These are phyloP conservation scores for Ceratoteleas bidentatus DNA, from an alignment of 1,140 invertebrate genomes.

Conservation along the genomic window DNA sequence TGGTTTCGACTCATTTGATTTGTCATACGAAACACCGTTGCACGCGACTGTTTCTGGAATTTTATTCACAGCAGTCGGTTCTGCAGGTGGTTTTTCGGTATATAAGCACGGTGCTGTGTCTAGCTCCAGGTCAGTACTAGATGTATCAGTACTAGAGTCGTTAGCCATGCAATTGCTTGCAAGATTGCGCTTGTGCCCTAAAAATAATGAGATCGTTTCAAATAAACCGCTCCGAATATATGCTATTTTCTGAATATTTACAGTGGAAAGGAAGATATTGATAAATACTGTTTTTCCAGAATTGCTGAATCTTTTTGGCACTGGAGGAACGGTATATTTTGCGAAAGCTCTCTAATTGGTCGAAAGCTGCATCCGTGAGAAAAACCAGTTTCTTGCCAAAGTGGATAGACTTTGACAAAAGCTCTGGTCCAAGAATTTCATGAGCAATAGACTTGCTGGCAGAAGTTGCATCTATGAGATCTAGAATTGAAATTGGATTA, in stretches of 20 bases:
- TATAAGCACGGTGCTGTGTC: too few relatives aligned
- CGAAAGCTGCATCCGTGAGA: conserved; percentile 40
- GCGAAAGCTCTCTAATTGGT: conserved; percentile 47
- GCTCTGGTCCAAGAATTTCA: conserved; percentile 29
- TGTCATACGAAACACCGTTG: too few relatives aligned
- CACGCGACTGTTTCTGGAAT: too few relatives aligned
- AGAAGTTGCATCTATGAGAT: conserved; percentile 2
- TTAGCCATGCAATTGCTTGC: too few relatives aligned
- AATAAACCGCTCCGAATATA: not conserved
- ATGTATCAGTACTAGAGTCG: too few relatives aligned
- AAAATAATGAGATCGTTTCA: conserved; percentile 21
- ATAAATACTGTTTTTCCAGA: conserved; percentile 51
- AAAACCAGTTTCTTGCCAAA: conserved; percentile 63
- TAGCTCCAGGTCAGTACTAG: too few relatives aligned
- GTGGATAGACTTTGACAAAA: conserved; percentile 29
- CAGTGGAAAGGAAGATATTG: not conserved
- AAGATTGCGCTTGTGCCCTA: conserved; percentile 5
- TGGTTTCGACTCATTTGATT: too few relatives aligned
- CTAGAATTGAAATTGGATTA: conserved; percentile 12
- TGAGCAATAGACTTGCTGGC: conserved; percentile 27
- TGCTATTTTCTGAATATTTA: too few relatives aligned
- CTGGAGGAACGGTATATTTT: conserved; percentile 38
- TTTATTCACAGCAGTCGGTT: too few relatives aligned
- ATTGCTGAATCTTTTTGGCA: conserved; percentile 53
- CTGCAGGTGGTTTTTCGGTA: too few relatives aligned